Conservation (phyloP, 2,113 vertebrate genomes). For the Holacanthus passer region DNA sequence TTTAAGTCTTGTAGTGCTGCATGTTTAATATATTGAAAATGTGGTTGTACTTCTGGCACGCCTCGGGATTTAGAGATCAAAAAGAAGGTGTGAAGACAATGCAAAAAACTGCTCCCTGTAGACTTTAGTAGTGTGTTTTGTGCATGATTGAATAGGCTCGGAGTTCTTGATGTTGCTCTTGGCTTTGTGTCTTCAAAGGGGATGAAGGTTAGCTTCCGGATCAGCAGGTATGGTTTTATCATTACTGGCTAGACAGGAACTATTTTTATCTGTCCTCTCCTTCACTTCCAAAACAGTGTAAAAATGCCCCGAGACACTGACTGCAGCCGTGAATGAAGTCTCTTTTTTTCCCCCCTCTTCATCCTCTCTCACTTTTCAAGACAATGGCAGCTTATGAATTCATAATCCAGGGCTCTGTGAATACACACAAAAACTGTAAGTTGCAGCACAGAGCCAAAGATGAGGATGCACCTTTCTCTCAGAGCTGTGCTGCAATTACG, state of each 20-base stretch:
- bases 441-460: not conserved
- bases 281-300: constrained; percentile 39
- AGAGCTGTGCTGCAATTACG: not conserved
- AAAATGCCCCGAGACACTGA: constrained; percentile 20
- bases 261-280: constrained; percentile 60
- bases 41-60: not conserved
- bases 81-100: constrained; percentile 14
- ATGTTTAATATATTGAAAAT: not conserved
- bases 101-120: constrained; percentile 22
- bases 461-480: not conserved
- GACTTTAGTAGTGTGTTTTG: constrained; percentile 24
- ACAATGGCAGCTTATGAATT: constrained; percentile 37
- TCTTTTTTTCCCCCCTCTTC: constrained; percentile 1
- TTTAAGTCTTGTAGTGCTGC: constrained; percentile 1
- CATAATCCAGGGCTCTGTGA: constrained; percentile 3
- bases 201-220: constrained; percentile 50
- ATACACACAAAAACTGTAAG: not conserved
- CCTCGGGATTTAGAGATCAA: constrained; percentile 22
- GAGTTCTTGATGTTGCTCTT: constrained; percentile 49
- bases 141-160: constrained; percentile 46
- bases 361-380: constrained; percentile 7
- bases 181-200: constrained; percentile 57
- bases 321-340: constrained; percentile 12
- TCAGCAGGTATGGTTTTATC: constrained; percentile 75
- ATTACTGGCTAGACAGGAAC: constrained; percentile 70